A percentile compares a stretch with the other conserved stretches of the same genome.
Evolutionary conservation across 2,888 invertebrate species (phyloP).

Genomic region (Drosophila anomelani): DNA sequence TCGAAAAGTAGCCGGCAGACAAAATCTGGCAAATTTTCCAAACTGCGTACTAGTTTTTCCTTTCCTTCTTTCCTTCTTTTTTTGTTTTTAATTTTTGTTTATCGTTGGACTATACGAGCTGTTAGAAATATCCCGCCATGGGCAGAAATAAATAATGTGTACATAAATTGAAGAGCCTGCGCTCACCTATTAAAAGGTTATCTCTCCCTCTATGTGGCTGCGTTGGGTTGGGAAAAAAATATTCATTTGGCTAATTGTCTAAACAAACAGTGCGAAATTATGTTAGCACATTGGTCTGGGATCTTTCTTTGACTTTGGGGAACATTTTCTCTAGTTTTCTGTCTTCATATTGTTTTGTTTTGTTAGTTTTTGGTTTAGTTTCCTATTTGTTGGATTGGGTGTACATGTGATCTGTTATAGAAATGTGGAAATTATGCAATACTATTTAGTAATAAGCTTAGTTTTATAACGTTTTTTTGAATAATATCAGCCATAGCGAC

Average conservation of each 20-base stretch:
- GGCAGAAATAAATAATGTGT: conserved; percentile 53
- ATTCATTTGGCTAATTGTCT: conserved; percentile 47
- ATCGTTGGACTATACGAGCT: conserved; percentile 46
- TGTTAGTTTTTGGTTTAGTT: neutral
- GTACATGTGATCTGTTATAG: neutral
- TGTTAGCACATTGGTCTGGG: conserved; percentile 29
- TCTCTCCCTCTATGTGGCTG: conserved; percentile 20
- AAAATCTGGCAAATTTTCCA: conserved; percentile 29
- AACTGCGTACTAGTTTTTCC: conserved; percentile 42
- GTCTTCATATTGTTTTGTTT: neutral
- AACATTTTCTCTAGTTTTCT: conserved; percentile 1
- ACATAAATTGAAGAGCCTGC: conserved; percentile 42
- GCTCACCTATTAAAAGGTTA: conserved; percentile 51
- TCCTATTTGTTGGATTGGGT: neutral
- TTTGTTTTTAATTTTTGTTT: conserved; percentile 23
- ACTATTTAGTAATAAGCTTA: no score
- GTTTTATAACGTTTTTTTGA: neutral
- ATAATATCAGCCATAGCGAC: neutral
- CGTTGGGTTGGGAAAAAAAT: conserved; percentile 10
- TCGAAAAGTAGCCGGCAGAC: conserved; percentile 29
- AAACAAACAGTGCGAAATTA: conserved; percentile 53
- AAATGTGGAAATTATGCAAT: neutral
- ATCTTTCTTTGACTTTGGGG: conserved; percentile 10
- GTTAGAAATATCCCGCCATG: conserved; percentile 47
- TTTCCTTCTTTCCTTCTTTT: neutral